Percentiles rank a stretch among this genome's conserved stretches.
These are phyloP conservation scores for Cryptoprocta ferox DNA, from an alignment of 2,797 vertebrate genomes.

Conservation along the genomic window DNA sequence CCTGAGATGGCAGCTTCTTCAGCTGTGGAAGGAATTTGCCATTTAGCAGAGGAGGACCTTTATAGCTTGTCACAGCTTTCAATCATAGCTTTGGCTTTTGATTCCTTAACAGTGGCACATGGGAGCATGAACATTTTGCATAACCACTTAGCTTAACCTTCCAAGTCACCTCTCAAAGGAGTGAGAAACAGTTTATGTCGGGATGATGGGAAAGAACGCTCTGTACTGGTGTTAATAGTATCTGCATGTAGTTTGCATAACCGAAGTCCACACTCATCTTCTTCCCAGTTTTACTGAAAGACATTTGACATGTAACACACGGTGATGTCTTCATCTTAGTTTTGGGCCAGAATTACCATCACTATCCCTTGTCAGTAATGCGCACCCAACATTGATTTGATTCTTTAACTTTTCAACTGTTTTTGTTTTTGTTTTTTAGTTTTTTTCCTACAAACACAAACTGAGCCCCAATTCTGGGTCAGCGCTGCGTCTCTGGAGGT, in stretches of 20 bases:
- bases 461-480: background rate
- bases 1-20: constrained; percentile 25
- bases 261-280: background rate
- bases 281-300: background rate
- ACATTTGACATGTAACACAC: background rate
- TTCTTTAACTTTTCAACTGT: background rate
- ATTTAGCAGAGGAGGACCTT: background rate
- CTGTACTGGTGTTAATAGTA: background rate
- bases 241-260: background rate
- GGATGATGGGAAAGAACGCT: background rate
- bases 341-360: background rate
- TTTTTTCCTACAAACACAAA: background rate
- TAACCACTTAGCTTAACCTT: background rate
- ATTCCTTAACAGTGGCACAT: background rate
- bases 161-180: background rate
- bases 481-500: background rate
- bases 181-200: too few relatives aligned
- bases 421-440: too few relatives aligned
- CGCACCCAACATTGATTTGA: background rate
- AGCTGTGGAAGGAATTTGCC: background rate
- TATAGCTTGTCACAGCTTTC: constrained; percentile 52
- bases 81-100: background rate
- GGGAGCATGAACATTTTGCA: background rate
- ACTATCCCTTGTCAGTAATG: background rate
- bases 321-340: background rate